Conservation (phyloP, 2,113 vertebrate species). For the Crotalus viridis region DNA sequence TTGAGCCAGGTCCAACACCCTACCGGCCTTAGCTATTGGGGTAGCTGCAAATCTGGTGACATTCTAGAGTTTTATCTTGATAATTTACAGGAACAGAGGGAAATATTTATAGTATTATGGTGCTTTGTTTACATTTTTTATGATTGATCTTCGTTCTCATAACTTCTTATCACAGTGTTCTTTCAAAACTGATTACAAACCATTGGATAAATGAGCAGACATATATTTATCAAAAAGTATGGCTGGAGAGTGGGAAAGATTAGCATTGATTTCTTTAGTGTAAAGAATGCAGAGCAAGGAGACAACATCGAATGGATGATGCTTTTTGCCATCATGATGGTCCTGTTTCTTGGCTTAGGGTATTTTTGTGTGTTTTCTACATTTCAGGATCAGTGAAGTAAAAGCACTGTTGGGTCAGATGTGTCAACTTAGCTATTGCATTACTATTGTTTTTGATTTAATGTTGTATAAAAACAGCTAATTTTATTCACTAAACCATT, state of each 20-base stretch:
- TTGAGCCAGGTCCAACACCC: background rate
- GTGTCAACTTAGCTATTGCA: background rate
- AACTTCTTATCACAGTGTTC: background rate
- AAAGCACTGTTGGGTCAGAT: background rate
- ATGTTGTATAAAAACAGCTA: background rate
- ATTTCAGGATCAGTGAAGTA: background rate
- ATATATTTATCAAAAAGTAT: background rate
- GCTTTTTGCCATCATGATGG: background rate
- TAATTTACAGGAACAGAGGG: background rate
- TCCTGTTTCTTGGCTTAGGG: background rate
- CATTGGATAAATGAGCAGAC: background rate
- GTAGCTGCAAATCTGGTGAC: background rate
- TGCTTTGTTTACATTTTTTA: background rate
- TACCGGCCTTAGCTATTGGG: background rate
- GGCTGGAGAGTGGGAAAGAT: background rate
- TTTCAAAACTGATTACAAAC: background rate
- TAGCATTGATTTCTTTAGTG: background rate
- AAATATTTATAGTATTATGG: background rate
- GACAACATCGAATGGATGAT: background rate
- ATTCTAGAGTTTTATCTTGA: background rate
- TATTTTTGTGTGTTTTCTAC: background rate
- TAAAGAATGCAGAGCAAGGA: background rate
- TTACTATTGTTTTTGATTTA: background rate
- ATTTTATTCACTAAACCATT: background rate
- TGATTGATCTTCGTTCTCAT: background rate